Evolutionary conservation across 2,113 vertebrate species (phyloP), one percentile per base, ranked within the genome.

Genomic region (Varanus komodoensis): DNA sequence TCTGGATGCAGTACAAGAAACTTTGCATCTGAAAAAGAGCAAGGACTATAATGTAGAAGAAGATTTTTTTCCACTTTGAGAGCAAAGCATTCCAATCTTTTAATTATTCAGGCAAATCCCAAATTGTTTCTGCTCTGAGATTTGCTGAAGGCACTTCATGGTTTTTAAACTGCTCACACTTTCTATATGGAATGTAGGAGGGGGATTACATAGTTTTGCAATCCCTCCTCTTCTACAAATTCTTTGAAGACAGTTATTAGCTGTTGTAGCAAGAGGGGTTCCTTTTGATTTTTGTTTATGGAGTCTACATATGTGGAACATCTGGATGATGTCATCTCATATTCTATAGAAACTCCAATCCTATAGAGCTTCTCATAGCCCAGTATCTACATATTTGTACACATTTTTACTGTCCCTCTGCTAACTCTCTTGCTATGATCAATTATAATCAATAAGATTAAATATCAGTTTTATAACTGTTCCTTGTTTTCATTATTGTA

Each of bases 221-320:
- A 25, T 50, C 57, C 32, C 57, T 91, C 6, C 75, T 81, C 12
- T 69, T 91, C 90, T 89, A 86, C 82, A 94, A 90, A 93, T 88
- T 82, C 89, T 92, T 95, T 90, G 91, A 95, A 96, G 93, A 93
- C 21, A 85, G 96, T 97, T 96, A 91, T 93, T 95, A 92, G 89
- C 92, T 95, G 94, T 93, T 89, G 90, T 89, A 84, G 85, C 84
- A 95, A 82, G 69, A 89, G 88, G 93, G 32, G 27, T 61, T 83
- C 84, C 57, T 93, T 95, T 96, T 92, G 83, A 91, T 94, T 95
- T 95, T 96, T 93, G 50, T 92, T 93, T 95, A 92, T 97, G 91
- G 83, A 94, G 11, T 95, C 96, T 96, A 93, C 94, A 91, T 95
- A 94, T 97, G 94, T 95, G 95, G 92, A 96, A 95, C 97, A 97